A percentile compares a stretch with the other conserved stretches of the same genome.
phyloP scores from a whole-genome alignment of 2,797 vertebrate genomes.

The Sebastes nivosus region DNA sequence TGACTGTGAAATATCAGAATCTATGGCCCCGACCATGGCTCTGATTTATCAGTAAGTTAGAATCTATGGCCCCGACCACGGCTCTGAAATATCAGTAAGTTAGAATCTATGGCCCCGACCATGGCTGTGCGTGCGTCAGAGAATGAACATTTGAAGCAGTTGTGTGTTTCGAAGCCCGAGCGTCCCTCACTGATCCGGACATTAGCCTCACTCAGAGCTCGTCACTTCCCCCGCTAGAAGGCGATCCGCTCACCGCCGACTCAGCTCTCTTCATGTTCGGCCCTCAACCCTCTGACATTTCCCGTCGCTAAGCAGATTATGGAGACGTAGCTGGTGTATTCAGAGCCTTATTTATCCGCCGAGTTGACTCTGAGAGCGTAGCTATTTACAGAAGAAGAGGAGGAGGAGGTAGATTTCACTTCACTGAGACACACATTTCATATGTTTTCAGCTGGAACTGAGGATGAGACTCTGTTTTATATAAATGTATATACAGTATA shows the following conservation, averaged over 20 bases:
- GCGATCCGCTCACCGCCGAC: conserved; percentile 5
- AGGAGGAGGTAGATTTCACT: neutral
- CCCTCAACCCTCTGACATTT: conserved; percentile 41
- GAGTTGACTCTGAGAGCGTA: neutral
- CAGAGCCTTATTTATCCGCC: conserved; percentile 3
- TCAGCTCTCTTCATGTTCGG: conserved; percentile 22
- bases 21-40: too few relatives aligned
- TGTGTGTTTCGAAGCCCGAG: neutral
- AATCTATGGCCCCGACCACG: too few relatives aligned
- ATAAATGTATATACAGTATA: too few relatives aligned
- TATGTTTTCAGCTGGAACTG: too few relatives aligned
- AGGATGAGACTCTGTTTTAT: too few relatives aligned
- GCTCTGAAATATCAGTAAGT: too few relatives aligned
- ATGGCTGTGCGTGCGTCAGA: neutral
- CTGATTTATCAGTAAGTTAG: too few relatives aligned
- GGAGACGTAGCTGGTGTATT: conserved; percentile 7
- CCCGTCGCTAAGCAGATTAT: conserved; percentile 50
- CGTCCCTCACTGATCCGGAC: neutral
- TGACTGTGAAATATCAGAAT: fast-evolving
- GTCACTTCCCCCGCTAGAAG: neutral
- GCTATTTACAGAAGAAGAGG: neutral
- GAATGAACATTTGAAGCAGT: neutral
- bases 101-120: too few relatives aligned
- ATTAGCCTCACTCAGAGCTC: neutral
- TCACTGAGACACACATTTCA: too few relatives aligned